Evolutionary conservation across 2,888 invertebrate species (phyloP).

Genomic region (Heterodera filipjevi): DNA sequence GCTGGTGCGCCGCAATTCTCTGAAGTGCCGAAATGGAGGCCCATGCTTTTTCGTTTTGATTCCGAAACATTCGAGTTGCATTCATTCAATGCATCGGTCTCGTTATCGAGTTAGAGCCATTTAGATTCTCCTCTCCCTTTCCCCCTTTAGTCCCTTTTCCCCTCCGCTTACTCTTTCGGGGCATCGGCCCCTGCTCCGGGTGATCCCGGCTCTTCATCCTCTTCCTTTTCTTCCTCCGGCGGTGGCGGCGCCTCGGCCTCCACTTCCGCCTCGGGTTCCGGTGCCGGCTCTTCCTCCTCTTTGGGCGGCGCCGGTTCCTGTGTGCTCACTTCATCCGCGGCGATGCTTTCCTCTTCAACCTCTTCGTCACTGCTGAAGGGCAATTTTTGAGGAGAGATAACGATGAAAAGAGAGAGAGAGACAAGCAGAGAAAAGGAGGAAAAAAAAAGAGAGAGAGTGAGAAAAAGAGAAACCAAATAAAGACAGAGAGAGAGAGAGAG

Average conservation of each 20-base stretch:
- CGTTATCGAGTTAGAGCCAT: slow-evolving; percentile 7
- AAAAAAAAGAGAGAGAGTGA: not conserved
- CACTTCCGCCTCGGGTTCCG: not conserved
- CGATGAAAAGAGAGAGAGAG: not conserved
- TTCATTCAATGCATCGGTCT: too few species aligned
- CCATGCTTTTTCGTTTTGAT: too few species aligned
- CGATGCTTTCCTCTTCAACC: slow-evolving; percentile 47
- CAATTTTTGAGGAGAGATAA: not conserved
- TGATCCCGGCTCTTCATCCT: slow-evolving; percentile 8
- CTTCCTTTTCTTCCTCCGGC: not conserved
- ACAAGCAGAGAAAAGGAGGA: not conserved
- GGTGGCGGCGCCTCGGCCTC: not conserved
- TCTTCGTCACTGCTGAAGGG: slow-evolving; percentile 48
- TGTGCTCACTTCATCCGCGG: slow-evolving; percentile 42
- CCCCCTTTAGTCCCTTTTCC: slow-evolving; percentile 8
- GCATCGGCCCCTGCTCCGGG: not conserved
- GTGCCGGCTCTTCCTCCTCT: slow-evolving; percentile 30
- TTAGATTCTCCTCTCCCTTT: not conserved
- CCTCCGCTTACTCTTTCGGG: not conserved
- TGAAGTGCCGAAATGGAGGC: not conserved
- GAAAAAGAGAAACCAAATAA: not conserved
- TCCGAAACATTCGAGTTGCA: too few species aligned
- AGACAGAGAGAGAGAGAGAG: not conserved
- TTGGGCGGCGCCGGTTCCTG: slow-evolving; percentile 44
- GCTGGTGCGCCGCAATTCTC: slow-evolving; percentile 25